These are phyloP conservation scores for Coleophora flavipennella DNA, from an alignment of 2,888 invertebrate genomes.

Conservation along the genomic window DNA sequence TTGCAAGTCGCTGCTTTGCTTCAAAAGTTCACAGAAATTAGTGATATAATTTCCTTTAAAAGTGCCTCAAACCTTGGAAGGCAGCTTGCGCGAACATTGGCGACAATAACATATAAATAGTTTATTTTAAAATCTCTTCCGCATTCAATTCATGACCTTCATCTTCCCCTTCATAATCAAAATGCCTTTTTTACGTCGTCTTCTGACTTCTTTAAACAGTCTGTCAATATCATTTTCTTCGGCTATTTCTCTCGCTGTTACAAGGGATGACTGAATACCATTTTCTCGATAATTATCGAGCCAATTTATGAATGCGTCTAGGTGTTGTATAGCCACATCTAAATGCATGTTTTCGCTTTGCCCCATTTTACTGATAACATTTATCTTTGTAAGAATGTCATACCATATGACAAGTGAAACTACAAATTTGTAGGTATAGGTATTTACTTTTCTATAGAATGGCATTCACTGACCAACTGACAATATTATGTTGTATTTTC, in stretches of 20 bases:
- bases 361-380: conserved; percentile 9
- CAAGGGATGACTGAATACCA: conserved; percentile 13
- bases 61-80: too few species aligned
- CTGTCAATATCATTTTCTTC: too few species aligned
- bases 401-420: conserved; percentile 4
- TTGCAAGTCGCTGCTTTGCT: too few species aligned
- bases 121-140: conserved; percentile 12
- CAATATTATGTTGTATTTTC: too few species aligned
- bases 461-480: too few species aligned
- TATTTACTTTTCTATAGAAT: too few species aligned
- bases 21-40: too few species aligned
- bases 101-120: too few species aligned
- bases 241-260: conserved; percentile 14
- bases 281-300: conserved; percentile 12
- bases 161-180: conserved; percentile 20
- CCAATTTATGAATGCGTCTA: conserved; percentile 11
- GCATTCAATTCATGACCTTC: conserved; percentile 16
- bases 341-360: conserved; percentile 11
- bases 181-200: conserved; percentile 13
- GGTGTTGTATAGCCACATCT: conserved; percentile 12
- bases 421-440: too few species aligned
- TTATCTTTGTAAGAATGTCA: conserved; percentile 10
- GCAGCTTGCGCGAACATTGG: too few species aligned
- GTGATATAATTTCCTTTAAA: too few species aligned
- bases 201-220: conserved; percentile 12